Evolutionary conservation across 2,888 invertebrate genomes (phyloP).

Genomic region (Creontiades dilutus): DNA sequence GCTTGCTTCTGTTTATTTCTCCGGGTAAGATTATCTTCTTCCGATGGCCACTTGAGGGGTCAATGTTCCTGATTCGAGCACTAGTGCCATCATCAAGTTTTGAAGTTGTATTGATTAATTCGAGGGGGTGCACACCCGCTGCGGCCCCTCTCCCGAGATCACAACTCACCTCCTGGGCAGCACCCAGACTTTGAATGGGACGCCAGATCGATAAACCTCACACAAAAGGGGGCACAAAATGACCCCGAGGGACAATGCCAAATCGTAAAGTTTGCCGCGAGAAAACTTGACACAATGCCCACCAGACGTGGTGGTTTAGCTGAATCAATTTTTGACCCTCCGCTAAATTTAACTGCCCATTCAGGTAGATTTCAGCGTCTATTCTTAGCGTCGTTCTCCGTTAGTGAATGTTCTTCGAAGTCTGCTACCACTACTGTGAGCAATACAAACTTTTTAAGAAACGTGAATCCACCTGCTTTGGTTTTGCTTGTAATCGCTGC

Average conservation of each 20-base stretch:
- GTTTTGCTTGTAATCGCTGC: not conserved
- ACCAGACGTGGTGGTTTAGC: not conserved
- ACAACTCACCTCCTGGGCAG: conserved; percentile 29
- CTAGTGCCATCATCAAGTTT: conserved; percentile 26
- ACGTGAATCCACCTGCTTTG: too few species aligned
- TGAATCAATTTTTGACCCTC: conserved; percentile 6
- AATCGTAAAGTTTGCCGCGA: conserved; percentile 11
- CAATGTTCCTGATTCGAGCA: conserved; percentile 1
- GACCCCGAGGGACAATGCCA: not conserved
- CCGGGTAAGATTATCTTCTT: too few species aligned
- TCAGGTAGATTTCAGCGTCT: not conserved
- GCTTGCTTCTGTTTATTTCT: too few species aligned
- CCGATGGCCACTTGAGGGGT: not conserved
- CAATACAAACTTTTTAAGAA: too few species aligned
- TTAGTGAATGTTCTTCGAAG: too few species aligned
- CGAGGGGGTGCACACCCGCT: not conserved
- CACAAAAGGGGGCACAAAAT: conserved; percentile 24
- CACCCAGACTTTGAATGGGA: not conserved
- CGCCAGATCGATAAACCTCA: conserved; percentile 10
- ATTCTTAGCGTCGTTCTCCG: too few species aligned
- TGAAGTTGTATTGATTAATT: conserved; percentile 42
- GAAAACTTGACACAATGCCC: not conserved
- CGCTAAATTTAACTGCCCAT: not conserved
- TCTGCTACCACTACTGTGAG: too few species aligned
- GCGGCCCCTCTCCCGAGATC: not conserved